Evolutionary conservation across 2,888 invertebrate genomes (phyloP).

Genomic region (Drosophila paracracens): DNA sequence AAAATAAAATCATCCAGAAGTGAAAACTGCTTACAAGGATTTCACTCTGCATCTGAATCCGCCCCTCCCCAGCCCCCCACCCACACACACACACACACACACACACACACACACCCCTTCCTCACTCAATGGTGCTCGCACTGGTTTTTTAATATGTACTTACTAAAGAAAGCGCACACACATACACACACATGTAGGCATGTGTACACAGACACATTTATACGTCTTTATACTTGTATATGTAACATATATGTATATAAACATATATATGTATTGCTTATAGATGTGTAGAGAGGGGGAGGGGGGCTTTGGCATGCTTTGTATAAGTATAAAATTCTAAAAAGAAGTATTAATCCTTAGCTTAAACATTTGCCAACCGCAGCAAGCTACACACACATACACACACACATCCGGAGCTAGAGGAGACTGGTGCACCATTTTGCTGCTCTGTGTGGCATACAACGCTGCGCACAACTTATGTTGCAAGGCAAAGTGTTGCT

Average conservation of each 20-base stretch:
- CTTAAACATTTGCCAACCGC: conserved; percentile 79
- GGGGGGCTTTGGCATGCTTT: conserved; percentile 25
- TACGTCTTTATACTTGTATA: not conserved
- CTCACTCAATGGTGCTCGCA: conserved; percentile 12
- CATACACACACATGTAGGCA: conserved; percentile 3
- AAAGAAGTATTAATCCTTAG: conserved; percentile 81
- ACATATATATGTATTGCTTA: not conserved
- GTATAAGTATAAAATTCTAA: conserved; percentile 77
- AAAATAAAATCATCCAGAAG: conserved; percentile 61
- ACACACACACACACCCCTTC: not conserved
- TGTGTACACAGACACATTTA: conserved; percentile 5
- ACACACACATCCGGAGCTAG: conserved; percentile 4
- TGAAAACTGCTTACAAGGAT: conserved; percentile 81
- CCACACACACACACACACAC: not conserved
- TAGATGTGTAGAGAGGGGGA: not conserved
- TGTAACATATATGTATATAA: not conserved
- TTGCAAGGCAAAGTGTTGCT: not conserved
- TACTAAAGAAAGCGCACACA: conserved; percentile 41
- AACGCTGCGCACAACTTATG: conserved; percentile 2
- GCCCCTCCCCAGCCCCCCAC: not conserved
- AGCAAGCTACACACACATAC: conserved; percentile 41
- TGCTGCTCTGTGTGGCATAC: conserved; percentile 12
- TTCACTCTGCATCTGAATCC: conserved; percentile 52
- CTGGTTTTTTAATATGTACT: conserved; percentile 60
- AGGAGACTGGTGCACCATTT: conserved; percentile 5